phyloP scores from a whole-genome alignment of 2,888 invertebrate genomes.

The Torymus aiolomorphi region DNA sequence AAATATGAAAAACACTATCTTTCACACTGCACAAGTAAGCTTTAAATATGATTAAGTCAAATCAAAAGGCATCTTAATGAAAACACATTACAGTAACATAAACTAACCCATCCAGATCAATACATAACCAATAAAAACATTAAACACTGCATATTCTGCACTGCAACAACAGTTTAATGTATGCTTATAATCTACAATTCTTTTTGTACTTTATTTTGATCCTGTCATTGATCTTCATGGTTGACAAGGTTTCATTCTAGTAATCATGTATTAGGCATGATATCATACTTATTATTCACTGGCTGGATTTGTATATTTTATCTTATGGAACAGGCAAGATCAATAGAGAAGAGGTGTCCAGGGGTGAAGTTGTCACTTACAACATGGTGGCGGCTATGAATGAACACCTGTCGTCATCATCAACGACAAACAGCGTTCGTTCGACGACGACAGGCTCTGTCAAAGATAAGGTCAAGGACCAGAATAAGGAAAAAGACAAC shows the following conservation, averaged over 20 bases:
- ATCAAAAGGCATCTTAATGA: background rate
- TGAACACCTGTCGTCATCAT: conserved; percentile 72
- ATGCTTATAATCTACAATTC: background rate
- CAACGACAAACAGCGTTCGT: conserved; percentile 65
- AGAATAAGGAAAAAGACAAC: conserved; percentile 49
- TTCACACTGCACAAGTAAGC: conserved; percentile 13
- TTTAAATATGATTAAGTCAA: background rate
- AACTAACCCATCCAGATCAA: background rate
- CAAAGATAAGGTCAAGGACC: conserved; percentile 55
- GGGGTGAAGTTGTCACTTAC: conserved; percentile 62
- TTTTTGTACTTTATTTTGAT: background rate
- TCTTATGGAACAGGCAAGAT: conserved; percentile 54
- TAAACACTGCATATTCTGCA: background rate
- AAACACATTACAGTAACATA: conserved; percentile 1
- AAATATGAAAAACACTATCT: conserved; percentile 35
- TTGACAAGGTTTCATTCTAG: background rate
- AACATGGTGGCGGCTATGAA: conserved; percentile 76
- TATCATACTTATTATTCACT: conserved; percentile 15
- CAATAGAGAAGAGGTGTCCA: conserved; percentile 53
- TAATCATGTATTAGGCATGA: conserved; percentile 9
- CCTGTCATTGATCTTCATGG: no score
- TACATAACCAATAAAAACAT: conserved; percentile 46
- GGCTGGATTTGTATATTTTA: conserved; percentile 13
- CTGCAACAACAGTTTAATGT: background rate
- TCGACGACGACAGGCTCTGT: conserved; percentile 61